phyloP scores from a whole-genome alignment of 2,797 vertebrate genomes.

The Aeoliscus strigatus region DNA sequence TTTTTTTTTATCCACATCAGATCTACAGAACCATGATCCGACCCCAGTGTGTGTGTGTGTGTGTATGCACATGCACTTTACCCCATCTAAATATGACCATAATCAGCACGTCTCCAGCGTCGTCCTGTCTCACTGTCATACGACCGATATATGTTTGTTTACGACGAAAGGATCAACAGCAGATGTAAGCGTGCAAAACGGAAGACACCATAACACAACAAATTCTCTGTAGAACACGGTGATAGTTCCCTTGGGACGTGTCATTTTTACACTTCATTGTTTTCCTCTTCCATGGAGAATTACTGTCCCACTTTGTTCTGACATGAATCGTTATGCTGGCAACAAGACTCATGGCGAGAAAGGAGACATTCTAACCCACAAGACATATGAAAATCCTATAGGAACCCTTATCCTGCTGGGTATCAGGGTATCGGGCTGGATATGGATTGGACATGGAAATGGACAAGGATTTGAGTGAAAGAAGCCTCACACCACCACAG shows the following conservation, averaged over 20 bases:
- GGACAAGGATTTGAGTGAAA: too few relatives aligned
- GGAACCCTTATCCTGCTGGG: too few relatives aligned
- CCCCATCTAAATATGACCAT: too few relatives aligned
- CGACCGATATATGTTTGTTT: constrained; percentile 55
- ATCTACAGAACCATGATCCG: too few relatives aligned
- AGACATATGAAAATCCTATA: constrained; percentile 20
- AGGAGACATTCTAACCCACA: constrained; percentile 15
- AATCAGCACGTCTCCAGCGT: too few relatives aligned
- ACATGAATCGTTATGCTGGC: constrained; percentile 35
- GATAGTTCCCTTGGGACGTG: constrained; percentile 39
- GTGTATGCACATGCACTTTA: too few relatives aligned
- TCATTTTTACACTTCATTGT: constrained; percentile 45
- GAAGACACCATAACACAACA: constrained; percentile 34
- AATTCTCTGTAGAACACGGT: constrained; percentile 35
- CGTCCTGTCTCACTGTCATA: constrained; percentile 48
- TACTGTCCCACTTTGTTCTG: constrained; percentile 32
- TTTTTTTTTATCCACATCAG: too few relatives aligned
- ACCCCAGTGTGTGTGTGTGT: too few relatives aligned
- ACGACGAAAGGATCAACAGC: constrained; percentile 49
- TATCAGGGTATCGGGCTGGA: too few relatives aligned
- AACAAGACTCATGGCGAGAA: constrained; percentile 8
- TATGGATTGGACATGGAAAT: too few relatives aligned
- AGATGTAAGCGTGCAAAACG: constrained; percentile 27
- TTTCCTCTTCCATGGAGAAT: constrained; percentile 39
- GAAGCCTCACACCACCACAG: too few relatives aligned